Evolutionary conservation across 1,140 invertebrate species (phyloP), one percentile per base, ranked within the genome.

Genomic region (Zaprionus kolodkinae): DNA sequence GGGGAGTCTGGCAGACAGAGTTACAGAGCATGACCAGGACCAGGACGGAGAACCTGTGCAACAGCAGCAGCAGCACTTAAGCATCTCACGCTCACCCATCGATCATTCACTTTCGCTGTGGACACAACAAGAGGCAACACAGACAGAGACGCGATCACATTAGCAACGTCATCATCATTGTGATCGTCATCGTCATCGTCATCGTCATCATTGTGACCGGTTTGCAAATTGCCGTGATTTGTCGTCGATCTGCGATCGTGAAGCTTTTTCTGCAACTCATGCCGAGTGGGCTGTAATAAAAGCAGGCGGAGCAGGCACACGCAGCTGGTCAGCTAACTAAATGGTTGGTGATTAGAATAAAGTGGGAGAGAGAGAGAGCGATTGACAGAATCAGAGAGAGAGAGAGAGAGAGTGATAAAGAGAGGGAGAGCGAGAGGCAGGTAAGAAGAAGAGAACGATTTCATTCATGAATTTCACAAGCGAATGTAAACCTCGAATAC

Each of bases 251-350:
- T 52, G 50, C 43, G 61, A 40, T 40, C 33, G 33, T 7, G 10
- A 35, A 35, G 33, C 72, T 59, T 78, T 69, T 73, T 45, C n/a
- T 76, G 76, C 83, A 68, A 76, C 54, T 88, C 85, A 88, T 88
- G 85, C 78, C 27, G 75, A 70, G 38, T 89, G 65, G 60, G 50
- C 81, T 81, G 56, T 54, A 55, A 64, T 69, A 72, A 25, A 17
- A 56, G n/a, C 27, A 21, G 21, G 35, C 55, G 54, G 43, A 75
- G 45, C 43, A 68, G 40, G 61, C 35, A 65, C 40, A 60, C 6
- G 38, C 36, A 21, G 12, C 45, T 48, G 15, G 15, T 55, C 55
- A 57, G 25, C 36, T 64, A 1, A 38, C 52, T 33, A 33, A 55
- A 25, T 33, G 33, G 27, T 12, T 4, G 52, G 21, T 55, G 27